Conservation (phyloP, 2,888 invertebrate genomes). For the Andrena haemorrhoa region DNA sequence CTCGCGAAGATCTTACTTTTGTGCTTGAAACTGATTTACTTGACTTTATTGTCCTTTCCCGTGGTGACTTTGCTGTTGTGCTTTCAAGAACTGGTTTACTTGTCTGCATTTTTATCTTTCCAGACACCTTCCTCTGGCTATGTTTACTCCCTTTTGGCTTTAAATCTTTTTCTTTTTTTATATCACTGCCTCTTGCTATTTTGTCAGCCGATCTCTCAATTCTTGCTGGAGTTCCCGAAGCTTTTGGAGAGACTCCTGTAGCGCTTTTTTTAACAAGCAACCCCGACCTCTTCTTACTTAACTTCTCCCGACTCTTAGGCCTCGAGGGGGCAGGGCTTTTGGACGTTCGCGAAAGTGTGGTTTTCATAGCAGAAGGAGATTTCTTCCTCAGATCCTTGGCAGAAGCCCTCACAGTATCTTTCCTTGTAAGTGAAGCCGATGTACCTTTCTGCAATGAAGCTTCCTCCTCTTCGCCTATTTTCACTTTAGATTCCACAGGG, state of each 20-base stretch:
- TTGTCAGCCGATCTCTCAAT: background rate
- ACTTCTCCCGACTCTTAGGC: background rate
- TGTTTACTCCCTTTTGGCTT: background rate
- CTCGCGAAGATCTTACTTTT: too few relatives aligned
- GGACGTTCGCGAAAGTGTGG: background rate
- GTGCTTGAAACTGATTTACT: background rate
- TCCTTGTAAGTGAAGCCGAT: background rate
- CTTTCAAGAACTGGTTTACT: too few relatives aligned
- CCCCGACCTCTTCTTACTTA: background rate
- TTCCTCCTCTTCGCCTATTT: conserved; percentile 10
- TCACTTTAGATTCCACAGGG: conserved; percentile 6
- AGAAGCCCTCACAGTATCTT: background rate
- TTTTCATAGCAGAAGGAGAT: background rate
- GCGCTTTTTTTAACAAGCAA: background rate
- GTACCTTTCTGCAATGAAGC: background rate
- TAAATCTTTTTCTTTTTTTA: background rate
- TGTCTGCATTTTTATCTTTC: too few relatives aligned
- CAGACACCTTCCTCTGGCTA: background rate
- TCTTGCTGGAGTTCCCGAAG: background rate
- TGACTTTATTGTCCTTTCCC: too few relatives aligned
- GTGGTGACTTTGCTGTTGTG: background rate
- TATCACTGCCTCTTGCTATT: background rate
- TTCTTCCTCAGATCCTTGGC: background rate
- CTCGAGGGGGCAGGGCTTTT: background rate
- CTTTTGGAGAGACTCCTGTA: background rate